Evolutionary conservation across 1,140 invertebrate genomes (phyloP), one percentile per base, ranked within the genome.

Genomic region (Ditylenchus dipsaci): DNA sequence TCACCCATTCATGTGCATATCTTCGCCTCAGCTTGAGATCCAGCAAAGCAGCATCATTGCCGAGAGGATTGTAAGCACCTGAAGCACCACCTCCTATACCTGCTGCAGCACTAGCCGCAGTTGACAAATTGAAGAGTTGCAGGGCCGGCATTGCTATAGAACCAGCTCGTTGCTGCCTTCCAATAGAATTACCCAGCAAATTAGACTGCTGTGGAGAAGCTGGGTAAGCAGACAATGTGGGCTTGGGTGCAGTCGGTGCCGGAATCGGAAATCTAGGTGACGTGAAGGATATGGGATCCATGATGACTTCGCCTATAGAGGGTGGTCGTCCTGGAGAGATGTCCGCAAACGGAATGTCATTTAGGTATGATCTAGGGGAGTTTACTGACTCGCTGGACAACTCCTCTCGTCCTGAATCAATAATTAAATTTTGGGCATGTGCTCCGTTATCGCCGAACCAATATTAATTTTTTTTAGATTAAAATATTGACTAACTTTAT

Each of bases 1-100:
- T 21, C 3, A 53, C 49, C 80, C 80, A 82, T 75, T 82, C 80
- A 65, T 82, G 68, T 15, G 81, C 80, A 67, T 81, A 81, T 58
- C 81, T 49, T 15, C 76, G 70, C 5, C 77, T 56, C 33, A 77
- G 63, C 63, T 77, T 77, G 21, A 64, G n/a, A 57, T 79, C 77
- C 15, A 78, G 38, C 61, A 78, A 29, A 23, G 62, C 77, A 9
- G 68, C 75, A 11, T 60, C 76, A 61, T 49, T 66, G n/a, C 21
- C 30, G 13, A 29, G 56, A 43, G 62, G 53, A 23, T 53, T 43
- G 29, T 30, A 0, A 29, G n/a, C 67, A 33, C 63, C 29, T 56
- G 45, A 19, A 69, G 38, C 38, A 38, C 30, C 13, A 23, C 62
- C 49, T 19, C n/a, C 23, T 26, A 53, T 5, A 19, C 49, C 30